phyloP scores from a whole-genome alignment of 2,797 vertebrate species.

The Sebastes alutus region DNA sequence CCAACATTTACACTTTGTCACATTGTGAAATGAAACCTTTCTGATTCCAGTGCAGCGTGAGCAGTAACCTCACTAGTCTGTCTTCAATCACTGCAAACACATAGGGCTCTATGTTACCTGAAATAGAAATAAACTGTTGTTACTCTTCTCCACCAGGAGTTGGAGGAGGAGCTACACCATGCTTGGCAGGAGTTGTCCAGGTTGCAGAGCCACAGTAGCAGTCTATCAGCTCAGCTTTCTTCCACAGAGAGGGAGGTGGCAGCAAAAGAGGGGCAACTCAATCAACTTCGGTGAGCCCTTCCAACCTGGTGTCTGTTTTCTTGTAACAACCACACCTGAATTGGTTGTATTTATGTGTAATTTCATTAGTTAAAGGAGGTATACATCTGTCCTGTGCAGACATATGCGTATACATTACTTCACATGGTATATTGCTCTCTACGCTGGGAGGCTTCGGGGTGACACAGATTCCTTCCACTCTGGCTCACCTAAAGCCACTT shows the following conservation, averaged over 20 bases:
- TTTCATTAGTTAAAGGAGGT: background rate
- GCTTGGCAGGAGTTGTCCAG: slow-evolving; percentile 59
- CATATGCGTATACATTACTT: slow-evolving; percentile 1
- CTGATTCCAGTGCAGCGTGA: background rate
- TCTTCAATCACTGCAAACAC: background rate
- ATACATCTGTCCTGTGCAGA: background rate
- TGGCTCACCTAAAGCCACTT: slow-evolving; percentile 76
- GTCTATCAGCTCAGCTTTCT: slow-evolving; percentile 65
- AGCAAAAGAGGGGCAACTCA: slow-evolving; percentile 67
- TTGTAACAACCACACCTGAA: background rate
- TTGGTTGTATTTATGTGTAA: background rate
- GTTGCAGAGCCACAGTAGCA: slow-evolving; percentile 54
- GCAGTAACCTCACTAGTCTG: background rate
- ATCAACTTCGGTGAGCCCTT: slow-evolving; percentile 70
- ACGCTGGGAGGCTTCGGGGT: slow-evolving; percentile 63
- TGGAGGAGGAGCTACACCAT: slow-evolving; percentile 69
- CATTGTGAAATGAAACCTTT: background rate
- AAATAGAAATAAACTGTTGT: background rate
- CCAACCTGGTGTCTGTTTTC: background rate
- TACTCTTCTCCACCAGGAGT: slow-evolving; percentile 54
- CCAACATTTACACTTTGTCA: background rate
- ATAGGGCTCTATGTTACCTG: background rate
- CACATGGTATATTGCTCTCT: slow-evolving; percentile 40
- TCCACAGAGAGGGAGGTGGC: slow-evolving; percentile 66
- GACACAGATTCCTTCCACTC: slow-evolving; percentile 71